These are phyloP conservation scores for Nicator chloris DNA, from an alignment of 2,113 vertebrate genomes.

Conservation along the genomic window DNA sequence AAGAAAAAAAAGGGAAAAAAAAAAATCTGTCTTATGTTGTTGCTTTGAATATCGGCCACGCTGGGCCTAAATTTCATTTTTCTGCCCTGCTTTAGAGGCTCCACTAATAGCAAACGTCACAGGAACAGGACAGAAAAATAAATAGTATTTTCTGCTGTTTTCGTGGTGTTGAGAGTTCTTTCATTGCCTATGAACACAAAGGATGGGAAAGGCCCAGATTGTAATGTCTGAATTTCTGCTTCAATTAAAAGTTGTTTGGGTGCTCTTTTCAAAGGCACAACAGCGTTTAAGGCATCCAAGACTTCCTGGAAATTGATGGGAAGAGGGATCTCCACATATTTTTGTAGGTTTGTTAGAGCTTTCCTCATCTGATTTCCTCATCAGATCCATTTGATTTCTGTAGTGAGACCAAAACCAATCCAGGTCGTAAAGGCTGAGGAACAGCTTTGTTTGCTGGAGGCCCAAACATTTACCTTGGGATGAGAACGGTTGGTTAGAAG, in stretches of 20 bases:
- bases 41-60: not conserved
- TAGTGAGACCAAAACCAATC: not conserved
- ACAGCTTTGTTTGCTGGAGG: not conserved
- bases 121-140: not conserved
- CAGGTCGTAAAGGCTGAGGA: not conserved
- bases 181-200: not conserved
- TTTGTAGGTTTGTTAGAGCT: not conserved
- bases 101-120: not conserved
- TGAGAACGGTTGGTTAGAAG: no score
- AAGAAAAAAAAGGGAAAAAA: not conserved
- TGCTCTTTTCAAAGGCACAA: not conserved
- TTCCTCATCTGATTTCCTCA: not conserved
- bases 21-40: not conserved
- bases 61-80: not conserved
- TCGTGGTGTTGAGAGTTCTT: not conserved
- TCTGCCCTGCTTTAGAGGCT: not conserved
- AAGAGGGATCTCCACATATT: not conserved
- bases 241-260: not conserved
- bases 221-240: not conserved
- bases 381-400: no score
- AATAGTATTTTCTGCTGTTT: not conserved
- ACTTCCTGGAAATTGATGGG: not conserved
- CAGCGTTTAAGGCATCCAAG: not conserved
- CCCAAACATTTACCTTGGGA: not conserved
- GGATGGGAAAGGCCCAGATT: not conserved